Percentiles rank a stretch among this genome's conserved stretches.
phyloP scores from a whole-genome alignment of 2,888 invertebrate genomes.

The Eurytoma californica region DNA sequence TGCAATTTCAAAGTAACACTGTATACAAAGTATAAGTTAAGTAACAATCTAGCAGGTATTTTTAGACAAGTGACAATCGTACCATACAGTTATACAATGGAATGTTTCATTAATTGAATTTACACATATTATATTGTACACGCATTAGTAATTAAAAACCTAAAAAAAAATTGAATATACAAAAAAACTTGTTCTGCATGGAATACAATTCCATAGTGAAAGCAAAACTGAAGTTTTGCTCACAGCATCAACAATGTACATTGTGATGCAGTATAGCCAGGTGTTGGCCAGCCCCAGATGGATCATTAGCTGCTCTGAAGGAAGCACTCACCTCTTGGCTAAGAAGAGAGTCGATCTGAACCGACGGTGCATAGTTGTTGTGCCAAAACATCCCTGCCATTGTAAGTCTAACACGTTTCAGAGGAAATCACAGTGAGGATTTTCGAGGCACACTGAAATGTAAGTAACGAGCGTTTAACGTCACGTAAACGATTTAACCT shows the following conservation, averaged over 20 bases:
- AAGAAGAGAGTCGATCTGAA: slow-evolving; percentile 86
- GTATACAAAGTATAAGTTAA: slow-evolving; percentile 8
- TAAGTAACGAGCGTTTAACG: slow-evolving; percentile 1
- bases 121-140: too few relatives aligned
- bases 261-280: too few relatives aligned
- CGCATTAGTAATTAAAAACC: background rate
- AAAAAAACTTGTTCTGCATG: background rate
- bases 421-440: slow-evolving; percentile 44
- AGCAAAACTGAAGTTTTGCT: too few relatives aligned
- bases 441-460: slow-evolving; percentile 47
- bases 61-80: too few relatives aligned
- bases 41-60: background rate
- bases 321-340: slow-evolving; percentile 82
- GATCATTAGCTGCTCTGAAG: background rate
- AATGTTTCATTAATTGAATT: too few relatives aligned
- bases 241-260: too few relatives aligned
- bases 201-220: too few relatives aligned
- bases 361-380: slow-evolving; percentile 83
- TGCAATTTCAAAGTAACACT: background rate
- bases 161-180: background rate
- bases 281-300: too few relatives aligned
- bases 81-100: too few relatives aligned
- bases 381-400: slow-evolving; percentile 85
- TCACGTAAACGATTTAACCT: background rate
- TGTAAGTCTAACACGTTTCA: slow-evolving; percentile 34